A percentile compares a stretch with the other conserved stretches of the same genome.
phyloP scores from a whole-genome alignment of 2,797 vertebrate species.

The Bradypodion pumilum region DNA sequence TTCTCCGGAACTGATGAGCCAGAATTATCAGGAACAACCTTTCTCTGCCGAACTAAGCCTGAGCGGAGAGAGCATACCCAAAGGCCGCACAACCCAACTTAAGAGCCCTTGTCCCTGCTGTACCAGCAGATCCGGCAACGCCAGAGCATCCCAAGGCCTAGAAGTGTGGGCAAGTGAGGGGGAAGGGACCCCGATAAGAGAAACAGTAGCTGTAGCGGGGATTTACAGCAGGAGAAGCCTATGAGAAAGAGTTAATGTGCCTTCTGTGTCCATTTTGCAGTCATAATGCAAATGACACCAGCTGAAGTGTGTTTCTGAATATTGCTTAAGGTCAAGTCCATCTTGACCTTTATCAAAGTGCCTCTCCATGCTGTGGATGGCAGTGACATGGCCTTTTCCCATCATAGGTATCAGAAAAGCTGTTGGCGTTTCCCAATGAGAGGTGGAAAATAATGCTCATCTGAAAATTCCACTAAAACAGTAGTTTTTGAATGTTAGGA shows the following conservation, averaged over 20 bases:
- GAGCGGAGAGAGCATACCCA: too few species aligned
- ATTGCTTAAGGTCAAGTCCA: background rate
- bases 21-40: too few species aligned
- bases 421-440: background rate
- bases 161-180: too few species aligned
- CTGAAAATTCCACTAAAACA: background rate
- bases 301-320: background rate
- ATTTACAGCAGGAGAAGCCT: background rate
- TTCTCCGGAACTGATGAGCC: too few species aligned
- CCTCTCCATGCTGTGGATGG: background rate
- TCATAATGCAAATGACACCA: background rate
- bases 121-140: too few species aligned
- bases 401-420: background rate
- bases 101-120: too few species aligned
- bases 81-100: too few species aligned
- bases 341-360: background rate
- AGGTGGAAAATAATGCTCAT: background rate
- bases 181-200: too few species aligned
- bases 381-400: background rate
- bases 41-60: too few species aligned
- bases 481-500: background rate
- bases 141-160: too few species aligned
- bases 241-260: background rate
- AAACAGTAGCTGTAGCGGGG: background rate
- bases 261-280: background rate